Base-by-base conservation (phyloP, 2,888 invertebrate species). In the Resseliella maxima region DNA sequence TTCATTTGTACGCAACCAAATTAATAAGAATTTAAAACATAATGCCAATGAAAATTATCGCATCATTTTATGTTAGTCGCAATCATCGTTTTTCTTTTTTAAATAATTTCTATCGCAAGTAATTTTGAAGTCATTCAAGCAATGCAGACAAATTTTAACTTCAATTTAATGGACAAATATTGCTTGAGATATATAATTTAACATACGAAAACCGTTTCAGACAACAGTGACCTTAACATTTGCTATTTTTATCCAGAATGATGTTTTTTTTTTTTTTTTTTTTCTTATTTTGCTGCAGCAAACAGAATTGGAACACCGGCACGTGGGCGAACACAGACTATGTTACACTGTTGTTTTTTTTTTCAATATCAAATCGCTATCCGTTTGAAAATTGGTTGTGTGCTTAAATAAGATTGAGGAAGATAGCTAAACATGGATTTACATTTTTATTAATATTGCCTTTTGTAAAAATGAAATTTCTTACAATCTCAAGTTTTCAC, bases 221-320 rank as follows among this genome's bases (percentile, higher is more conserved):
- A n/a, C n/a, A n/a, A n/a, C n/a, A n/a, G n/a, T n/a, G n/a, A n/a
- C n/a, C n/a, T 72, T 72, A 72, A 72, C 72, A 72, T 72, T 72
- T 72, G 31, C 72, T 72, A 72, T 72, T 72, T 72, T 72, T 72
- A 72, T 72, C 31, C 27, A 72, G 31, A 15, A 50, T 50, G 46
- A n/a, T 50, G 18, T 50, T 8, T 50, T 8, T 50, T 8, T 5
- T 41, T 5, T 41, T 5, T 41, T 5, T 41, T 5, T 41, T 5
- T 59, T n/a, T 59, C 3, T 59, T 59, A 59, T 24, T 59, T 59
- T 27, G 10, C 0, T n/a, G 15, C 31, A 15, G 31, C 15, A 15
- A 2, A 31, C 31, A 15, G 31, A 72, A 72, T 10, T 72, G 15
- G 72, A 72, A 15, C 72, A 31, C 27, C 18, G 27, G 8, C 3